Evolutionary conservation across 2,888 invertebrate genomes (phyloP).

Genomic region (Thyatira batis): DNA sequence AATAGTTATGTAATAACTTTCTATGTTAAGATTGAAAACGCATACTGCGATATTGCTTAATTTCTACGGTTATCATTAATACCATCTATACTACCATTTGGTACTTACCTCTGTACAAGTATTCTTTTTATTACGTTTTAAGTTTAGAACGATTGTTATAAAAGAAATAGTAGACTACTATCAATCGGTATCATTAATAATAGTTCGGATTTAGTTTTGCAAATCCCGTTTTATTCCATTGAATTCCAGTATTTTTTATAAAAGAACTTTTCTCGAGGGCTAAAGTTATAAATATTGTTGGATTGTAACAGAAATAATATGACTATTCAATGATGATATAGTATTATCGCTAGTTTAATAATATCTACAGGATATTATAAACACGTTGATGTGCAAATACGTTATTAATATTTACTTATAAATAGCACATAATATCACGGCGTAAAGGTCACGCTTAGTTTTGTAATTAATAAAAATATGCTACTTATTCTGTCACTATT

Average conservation of each 20-base stretch:
- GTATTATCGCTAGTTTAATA: constrained; percentile 2
- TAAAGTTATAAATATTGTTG: constrained; percentile 41
- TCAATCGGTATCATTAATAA: background rate
- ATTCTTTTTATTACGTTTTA: background rate
- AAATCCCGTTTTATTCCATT: constrained; percentile 29
- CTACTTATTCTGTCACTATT: too few species aligned
- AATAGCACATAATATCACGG: too few species aligned
- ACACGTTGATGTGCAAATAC: too few species aligned
- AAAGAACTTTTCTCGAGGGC: constrained; percentile 25
- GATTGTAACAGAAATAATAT: too few species aligned
- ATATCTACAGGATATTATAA: too few species aligned
- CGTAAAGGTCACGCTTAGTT: too few species aligned
- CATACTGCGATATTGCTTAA: too few species aligned
- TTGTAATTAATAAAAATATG: too few species aligned
- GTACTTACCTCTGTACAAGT: background rate
- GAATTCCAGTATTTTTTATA: constrained; percentile 25
- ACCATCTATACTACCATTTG: constrained; percentile 17
- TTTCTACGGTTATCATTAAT: constrained; percentile 13
- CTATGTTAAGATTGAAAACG: background rate
- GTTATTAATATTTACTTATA: too few species aligned
- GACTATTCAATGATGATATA: constrained; percentile 25
- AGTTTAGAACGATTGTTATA: too few species aligned
- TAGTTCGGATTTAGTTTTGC: constrained; percentile 28
- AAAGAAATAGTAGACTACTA: background rate
- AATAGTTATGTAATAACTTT: too few species aligned